These are phyloP conservation scores for Megastigmus dorsalis DNA, from an alignment of 2,888 invertebrate genomes.

Conservation along the genomic window DNA sequence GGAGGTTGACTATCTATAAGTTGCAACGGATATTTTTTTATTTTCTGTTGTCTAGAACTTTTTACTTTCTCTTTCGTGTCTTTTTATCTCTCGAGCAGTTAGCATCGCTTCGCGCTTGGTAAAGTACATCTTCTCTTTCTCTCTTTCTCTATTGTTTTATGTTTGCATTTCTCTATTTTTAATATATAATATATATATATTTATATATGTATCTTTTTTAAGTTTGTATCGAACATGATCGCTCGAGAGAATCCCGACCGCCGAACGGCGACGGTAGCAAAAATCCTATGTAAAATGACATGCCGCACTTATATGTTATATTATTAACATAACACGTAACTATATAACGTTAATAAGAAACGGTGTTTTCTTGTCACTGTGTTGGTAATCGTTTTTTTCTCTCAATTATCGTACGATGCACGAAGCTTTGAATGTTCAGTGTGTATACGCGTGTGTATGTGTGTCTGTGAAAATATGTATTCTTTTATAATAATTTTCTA, in stretches of 20 bases:
- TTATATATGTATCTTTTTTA: constrained; percentile 24
- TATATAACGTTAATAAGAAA: constrained; percentile 56
- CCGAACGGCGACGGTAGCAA: constrained; percentile 49
- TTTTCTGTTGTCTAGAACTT: constrained; percentile 19
- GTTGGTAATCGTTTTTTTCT: constrained; percentile 33
- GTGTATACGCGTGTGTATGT: not conserved
- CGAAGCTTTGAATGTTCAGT: constrained; percentile 10
- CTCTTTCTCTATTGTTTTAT: constrained; percentile 43
- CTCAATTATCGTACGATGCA: constrained; percentile 40
- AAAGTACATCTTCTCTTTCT: constrained; percentile 40
- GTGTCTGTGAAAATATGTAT: constrained; percentile 11
- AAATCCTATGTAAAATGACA: constrained; percentile 58
- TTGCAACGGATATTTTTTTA: constrained; percentile 34
- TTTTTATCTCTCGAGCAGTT: constrained; percentile 29
- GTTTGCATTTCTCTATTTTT: constrained; percentile 38
- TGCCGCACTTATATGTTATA: constrained; percentile 56
- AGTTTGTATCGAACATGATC: constrained; percentile 54
- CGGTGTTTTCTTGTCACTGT: constrained; percentile 30
- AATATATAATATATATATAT: constrained; percentile 14
- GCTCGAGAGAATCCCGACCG: constrained; percentile 48
- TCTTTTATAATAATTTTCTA: constrained; percentile 29
- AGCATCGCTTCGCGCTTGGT: constrained; percentile 18
- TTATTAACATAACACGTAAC: constrained; percentile 57
- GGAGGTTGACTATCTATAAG: constrained; percentile 32
- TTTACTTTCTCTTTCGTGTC: constrained; percentile 22